Percentiles rank a stretch among this genome's conserved stretches.
Evolutionary conservation across 64 coral and sea anemone genomes (phyloP).

Genomic region (Montipora foliosa): DNA sequence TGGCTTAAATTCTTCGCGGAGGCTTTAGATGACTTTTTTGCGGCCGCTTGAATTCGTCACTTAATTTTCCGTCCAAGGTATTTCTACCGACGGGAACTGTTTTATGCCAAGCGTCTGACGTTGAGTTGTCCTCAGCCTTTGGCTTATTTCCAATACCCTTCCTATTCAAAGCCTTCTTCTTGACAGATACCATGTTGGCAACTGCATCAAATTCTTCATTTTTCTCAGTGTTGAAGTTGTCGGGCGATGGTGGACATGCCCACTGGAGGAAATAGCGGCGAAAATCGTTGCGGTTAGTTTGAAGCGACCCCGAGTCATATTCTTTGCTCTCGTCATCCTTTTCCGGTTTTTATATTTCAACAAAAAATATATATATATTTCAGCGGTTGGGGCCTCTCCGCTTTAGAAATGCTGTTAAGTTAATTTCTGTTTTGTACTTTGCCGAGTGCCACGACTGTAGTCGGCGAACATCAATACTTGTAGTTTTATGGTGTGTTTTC

Average conservation of each 20-base stretch:
- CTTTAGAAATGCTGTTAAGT: slow-evolving; percentile 36
- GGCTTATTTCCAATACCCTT: slow-evolving; percentile 29
- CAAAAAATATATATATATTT: not conserved
- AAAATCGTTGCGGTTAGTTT: slow-evolving; percentile 71
- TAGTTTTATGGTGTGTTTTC: slow-evolving; percentile 34
- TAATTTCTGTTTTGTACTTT: slow-evolving; percentile 47
- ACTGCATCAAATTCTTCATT: slow-evolving; percentile 2
- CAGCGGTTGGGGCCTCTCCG: slow-evolving; percentile 1
- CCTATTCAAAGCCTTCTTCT: slow-evolving; percentile 16
- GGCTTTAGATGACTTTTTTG: slow-evolving; percentile 56
- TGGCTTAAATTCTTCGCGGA: slow-evolving; percentile 17
- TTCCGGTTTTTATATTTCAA: slow-evolving; percentile 41
- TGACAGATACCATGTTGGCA: not conserved
- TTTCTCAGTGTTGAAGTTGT: slow-evolving; percentile 68
- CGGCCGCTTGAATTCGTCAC: slow-evolving; percentile 52
- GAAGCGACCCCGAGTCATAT: slow-evolving; percentile 53
- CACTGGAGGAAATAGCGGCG: slow-evolving; percentile 56
- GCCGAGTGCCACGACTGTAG: slow-evolving; percentile 34
- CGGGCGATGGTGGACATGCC: slow-evolving; percentile 17
- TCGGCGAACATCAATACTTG: slow-evolving; percentile 32
- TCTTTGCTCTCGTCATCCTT: slow-evolving; percentile 50
- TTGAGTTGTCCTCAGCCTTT: slow-evolving; percentile 21
- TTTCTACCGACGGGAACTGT: slow-evolving; percentile 5
- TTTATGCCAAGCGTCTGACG: slow-evolving; percentile 7
- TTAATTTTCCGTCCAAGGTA: slow-evolving; percentile 22